Conservation (phyloP, 2,797 vertebrate species). For the Mormyrus hasselquistii region DNA sequence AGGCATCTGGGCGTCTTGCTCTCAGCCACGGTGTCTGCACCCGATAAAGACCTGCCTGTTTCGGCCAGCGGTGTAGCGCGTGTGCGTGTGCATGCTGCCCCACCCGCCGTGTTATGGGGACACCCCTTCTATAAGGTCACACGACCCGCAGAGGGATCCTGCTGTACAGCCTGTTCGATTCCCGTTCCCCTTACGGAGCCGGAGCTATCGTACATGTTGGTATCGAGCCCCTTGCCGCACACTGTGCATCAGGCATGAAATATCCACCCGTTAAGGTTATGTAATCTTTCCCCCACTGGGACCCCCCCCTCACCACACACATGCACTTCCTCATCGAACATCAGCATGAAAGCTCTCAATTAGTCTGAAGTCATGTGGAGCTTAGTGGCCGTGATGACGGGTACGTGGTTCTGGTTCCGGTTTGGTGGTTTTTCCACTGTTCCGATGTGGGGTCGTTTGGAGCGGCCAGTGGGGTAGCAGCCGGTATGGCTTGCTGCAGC, state of each 20-base stretch:
- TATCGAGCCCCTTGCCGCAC: background rate
- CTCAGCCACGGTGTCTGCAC: slow-evolving; percentile 30
- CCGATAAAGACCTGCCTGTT: slow-evolving; percentile 46
- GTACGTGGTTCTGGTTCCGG: background rate
- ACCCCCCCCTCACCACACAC: background rate
- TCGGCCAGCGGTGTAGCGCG: background rate
- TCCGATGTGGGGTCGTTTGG: too few relatives aligned
- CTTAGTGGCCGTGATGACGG: too few relatives aligned
- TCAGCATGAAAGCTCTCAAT: background rate
- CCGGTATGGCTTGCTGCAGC: too few relatives aligned
- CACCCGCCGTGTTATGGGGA: background rate
- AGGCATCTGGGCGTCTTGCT: background rate
- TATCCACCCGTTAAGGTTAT: background rate
- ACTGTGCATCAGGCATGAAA: background rate
- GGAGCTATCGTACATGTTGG: background rate
- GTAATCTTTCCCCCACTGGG: background rate
- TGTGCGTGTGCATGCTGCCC: background rate
- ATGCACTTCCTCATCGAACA: background rate
- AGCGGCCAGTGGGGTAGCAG: too few relatives aligned
- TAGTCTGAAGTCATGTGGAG: background rate
- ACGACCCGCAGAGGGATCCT: background rate
- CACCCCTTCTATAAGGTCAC: background rate
- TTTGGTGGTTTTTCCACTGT: background rate
- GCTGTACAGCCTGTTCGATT: background rate
- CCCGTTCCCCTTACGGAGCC: background rate